Percentiles rank a stretch among this genome's conserved stretches.
Conservation (phyloP, 2,888 invertebrate genomes). For the Zeuzera pyrina region DNA sequence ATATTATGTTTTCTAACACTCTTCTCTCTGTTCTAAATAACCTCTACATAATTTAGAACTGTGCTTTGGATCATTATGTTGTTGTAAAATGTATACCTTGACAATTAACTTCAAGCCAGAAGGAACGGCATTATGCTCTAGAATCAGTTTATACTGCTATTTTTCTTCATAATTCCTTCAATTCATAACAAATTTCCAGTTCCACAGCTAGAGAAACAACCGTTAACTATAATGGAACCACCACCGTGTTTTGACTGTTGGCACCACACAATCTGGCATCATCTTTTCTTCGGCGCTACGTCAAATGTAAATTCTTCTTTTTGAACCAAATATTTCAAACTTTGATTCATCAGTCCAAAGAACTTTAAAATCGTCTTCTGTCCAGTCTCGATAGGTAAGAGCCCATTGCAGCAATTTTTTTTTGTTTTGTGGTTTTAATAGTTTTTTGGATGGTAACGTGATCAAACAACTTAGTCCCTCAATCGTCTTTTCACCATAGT, state of each 20-base stretch:
- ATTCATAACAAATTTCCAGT: not conserved
- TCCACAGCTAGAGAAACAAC: not conserved
- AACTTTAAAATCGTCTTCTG: not conserved
- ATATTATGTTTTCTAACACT: not conserved
- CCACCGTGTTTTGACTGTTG: not conserved
- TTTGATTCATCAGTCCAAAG: not conserved
- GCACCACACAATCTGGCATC: not conserved
- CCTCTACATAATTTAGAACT: too few species aligned
- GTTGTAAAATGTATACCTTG: not conserved
- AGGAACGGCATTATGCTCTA: not conserved
- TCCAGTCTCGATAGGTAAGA: not conserved
- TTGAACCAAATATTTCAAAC: not conserved
- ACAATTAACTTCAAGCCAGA: not conserved
- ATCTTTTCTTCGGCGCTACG: not conserved
- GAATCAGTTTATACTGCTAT: not conserved
- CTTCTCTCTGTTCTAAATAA: too few species aligned
- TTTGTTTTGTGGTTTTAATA: not conserved
- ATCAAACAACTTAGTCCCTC: too few species aligned
- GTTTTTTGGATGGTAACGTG: too few species aligned
- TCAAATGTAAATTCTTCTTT: not conserved
- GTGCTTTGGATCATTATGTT: not conserved
- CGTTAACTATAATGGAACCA: not conserved
- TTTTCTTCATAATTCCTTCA: not conserved
- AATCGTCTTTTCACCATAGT: slow-evolving; percentile 4
- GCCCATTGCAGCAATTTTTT: not conserved